phyloP scores from a whole-genome alignment of 2,888 invertebrate genomes.

The Macaria notata region DNA sequence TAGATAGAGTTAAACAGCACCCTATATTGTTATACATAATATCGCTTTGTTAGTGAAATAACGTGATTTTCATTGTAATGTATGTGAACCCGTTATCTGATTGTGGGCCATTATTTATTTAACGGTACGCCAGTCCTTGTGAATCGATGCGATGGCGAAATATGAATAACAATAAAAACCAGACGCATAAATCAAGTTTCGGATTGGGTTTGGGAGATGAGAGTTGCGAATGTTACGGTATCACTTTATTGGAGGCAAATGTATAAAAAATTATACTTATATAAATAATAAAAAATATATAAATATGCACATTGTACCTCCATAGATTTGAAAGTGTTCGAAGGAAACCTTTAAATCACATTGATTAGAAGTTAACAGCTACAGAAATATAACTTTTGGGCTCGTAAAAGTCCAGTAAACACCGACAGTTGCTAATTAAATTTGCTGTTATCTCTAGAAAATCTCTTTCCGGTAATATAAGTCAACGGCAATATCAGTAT shows the following conservation, averaged over 20 bases:
- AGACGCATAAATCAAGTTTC: constrained; percentile 5
- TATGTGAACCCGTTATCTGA: constrained; percentile 26
- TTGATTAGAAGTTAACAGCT: no score
- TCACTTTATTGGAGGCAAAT: no score
- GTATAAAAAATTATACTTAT: no score
- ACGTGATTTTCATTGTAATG: constrained; percentile 27
- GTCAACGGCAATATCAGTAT: constrained; percentile 46
- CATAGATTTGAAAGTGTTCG: no score
- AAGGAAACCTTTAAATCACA: no score
- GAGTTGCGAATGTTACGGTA: background rate
- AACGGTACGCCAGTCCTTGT: constrained; percentile 19
- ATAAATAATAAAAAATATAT: no score
- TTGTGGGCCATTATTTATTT: constrained; percentile 24
- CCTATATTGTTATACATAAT: constrained; percentile 11
- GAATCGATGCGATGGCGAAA: constrained; percentile 11
- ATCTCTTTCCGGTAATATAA: no score
- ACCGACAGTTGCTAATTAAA: no score
- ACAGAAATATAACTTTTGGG: no score
- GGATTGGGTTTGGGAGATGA: background rate
- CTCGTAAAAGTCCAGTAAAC: no score
- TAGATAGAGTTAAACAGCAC: constrained; percentile 24
- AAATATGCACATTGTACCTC: no score
- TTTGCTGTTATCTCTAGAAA: constrained; percentile 16
- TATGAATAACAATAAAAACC: constrained; percentile 12
- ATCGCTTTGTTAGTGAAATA: constrained; percentile 23